Evolutionary conservation across 2,113 vertebrate genomes (phyloP), one percentile per base, ranked within the genome.

Genomic region (Triplophysa rosa): DNA sequence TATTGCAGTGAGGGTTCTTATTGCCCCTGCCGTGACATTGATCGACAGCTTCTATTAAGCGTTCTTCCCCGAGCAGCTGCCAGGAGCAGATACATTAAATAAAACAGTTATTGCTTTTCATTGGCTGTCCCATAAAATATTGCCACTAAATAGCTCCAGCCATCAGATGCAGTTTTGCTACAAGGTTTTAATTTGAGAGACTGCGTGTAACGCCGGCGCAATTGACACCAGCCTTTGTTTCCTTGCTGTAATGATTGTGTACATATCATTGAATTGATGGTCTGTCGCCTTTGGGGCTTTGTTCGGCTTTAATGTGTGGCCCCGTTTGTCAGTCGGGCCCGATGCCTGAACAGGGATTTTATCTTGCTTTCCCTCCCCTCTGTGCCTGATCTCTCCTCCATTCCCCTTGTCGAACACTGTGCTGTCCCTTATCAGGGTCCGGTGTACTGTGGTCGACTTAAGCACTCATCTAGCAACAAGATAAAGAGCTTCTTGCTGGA

Each of bases 151-250:
- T 95, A 95, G 95, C 90, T 92, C 94, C 89, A 94, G 95, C 95
- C 95, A 95, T 95, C 94, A 94, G 94, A 95, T 93, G 93, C 94
- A 92, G 93, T 95, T 93, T 94, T 40, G 95, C 94, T 95, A 96
- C 95, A 95, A 93, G 96, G 93, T 95, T 98, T 98, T 99, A 99
- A 98, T 99, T 97, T 97, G 95, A 96, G 94, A 91, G 94, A 95
- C 94, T 91, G 93, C 92, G 93, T 92, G 89, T 94, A 95, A 95
- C 94, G 90, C 87, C 29, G 88, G 89, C 86, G 90, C 94, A 93
- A 95, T 95, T 95, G 95, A 97, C 95, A 95, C 87, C 84, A 86
- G 93, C 88, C 94, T 95, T 96, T 96, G 94, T 95, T 92, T 92
- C 90, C 89, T 89, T 90, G 89, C 93, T 91, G 93, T 96, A 94